phyloP scores from a whole-genome alignment of 2,113 vertebrate species.

The Ophthalmolycus amberensis region DNA sequence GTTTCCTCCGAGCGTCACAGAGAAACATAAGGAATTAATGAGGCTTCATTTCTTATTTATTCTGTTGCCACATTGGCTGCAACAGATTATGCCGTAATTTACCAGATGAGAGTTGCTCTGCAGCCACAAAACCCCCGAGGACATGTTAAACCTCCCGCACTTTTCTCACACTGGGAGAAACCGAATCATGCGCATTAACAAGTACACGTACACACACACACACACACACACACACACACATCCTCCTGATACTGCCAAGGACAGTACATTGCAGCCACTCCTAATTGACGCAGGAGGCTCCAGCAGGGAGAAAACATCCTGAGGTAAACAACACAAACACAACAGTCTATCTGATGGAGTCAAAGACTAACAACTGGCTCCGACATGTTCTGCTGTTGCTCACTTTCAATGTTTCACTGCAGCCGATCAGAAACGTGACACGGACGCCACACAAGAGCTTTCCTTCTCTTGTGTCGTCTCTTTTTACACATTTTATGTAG shows the following conservation, averaged over 20 bases:
- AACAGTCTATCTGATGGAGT: slow-evolving; percentile 22
- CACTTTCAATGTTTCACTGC: slow-evolving; percentile 33
- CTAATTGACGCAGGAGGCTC: slow-evolving; percentile 70
- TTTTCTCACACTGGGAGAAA: slow-evolving; percentile 60
- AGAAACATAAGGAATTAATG: slow-evolving; percentile 47
- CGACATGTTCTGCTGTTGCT: slow-evolving; percentile 13
- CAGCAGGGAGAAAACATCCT: slow-evolving; percentile 65
- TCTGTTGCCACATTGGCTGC: slow-evolving; percentile 56
- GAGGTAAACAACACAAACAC: slow-evolving; percentile 54
- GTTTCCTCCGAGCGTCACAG: slow-evolving; percentile 18
- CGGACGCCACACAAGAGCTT: slow-evolving; percentile 7
- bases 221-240: slow-evolving; percentile 14
- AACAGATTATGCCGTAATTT: slow-evolving; percentile 70
- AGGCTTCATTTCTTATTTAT: slow-evolving; percentile 25
- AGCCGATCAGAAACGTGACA: slow-evolving; percentile 6
- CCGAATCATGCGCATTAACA: slow-evolving; percentile 47
- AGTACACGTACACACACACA: slow-evolving; percentile 11
- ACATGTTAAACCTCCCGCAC: slow-evolving; percentile 63
- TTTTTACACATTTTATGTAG: slow-evolving; percentile 26
- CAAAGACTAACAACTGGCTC: slow-evolving; percentile 45
- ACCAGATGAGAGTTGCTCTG: slow-evolving; percentile 65
- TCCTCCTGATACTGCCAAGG: slow-evolving; percentile 42
- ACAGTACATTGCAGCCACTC: slow-evolving; percentile 68
- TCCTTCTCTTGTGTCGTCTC: slow-evolving; percentile 12
- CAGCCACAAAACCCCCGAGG: slow-evolving; percentile 65